Evolutionary conservation across 2,113 vertebrate genomes (phyloP), one percentile per base, ranked within the genome.

Genomic region (Dasyprocta punctata): DNA sequence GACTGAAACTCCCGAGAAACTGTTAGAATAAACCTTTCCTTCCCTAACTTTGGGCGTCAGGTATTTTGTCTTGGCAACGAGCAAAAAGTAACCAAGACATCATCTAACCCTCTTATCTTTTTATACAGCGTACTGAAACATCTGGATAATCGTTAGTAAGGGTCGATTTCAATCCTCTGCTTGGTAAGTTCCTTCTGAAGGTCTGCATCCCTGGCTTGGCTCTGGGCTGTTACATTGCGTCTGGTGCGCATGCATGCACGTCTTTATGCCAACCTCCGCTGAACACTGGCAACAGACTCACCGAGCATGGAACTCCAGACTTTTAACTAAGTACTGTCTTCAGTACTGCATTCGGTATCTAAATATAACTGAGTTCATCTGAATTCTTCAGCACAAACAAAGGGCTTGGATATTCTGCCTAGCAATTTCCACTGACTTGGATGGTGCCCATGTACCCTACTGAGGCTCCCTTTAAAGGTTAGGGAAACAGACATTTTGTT

Each of bases 221-320:
- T 41, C 0, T 26, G 54, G 47, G 44, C 24, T 33, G 4, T 26
- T 6, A 60, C 2, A 5, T 1, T 44, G 28, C 33, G 26, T 3
- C 36, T 22, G 44, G 26, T 0, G 28, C 5, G 36, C 6, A 5
- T 1, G 5, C 19, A 12, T 10, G 3, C 67, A 17, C 10, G 16
- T 41, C n/a, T 63, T 69, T 36, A 41, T 4, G 8, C 17, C 9
- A 12, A 4, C 36, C 3, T 61, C 41, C 63, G 4, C 30, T 2
- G 22, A 71, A 9, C 3, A 2, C 69, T 28, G 20, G 30, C 19
- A 47, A 52, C 24, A 63, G 14, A 9, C 52, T 28, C 38, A 28
- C 3, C 28, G 60, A 26, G 5, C 7, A 0, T 9, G 3, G 30
- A 10, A 24, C 30, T 7, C 67, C 58, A 67, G 13, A 33, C 30